Evolutionary conservation across 2,888 invertebrate genomes (phyloP).

Genomic region (Lasioglossum leucozonium): DNA sequence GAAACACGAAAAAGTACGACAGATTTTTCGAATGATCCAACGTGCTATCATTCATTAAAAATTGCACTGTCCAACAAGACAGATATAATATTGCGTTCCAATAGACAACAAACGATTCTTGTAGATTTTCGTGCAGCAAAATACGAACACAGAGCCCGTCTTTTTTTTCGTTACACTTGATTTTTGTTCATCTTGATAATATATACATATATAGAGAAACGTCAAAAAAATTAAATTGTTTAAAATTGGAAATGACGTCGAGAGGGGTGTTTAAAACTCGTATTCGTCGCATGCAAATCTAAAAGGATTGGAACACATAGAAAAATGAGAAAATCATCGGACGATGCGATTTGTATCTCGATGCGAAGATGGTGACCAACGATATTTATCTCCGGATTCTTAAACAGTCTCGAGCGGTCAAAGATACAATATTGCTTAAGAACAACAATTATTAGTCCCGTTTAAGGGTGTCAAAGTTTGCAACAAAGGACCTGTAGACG

Average conservation of each 20-base stretch:
- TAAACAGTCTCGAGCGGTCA: constrained; percentile 6
- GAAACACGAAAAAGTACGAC: constrained; percentile 15
- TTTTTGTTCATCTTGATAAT: not conserved
- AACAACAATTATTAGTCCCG: not conserved
- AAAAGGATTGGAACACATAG: not conserved
- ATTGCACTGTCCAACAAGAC: not conserved
- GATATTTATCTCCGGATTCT: not conserved
- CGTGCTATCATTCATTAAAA: not conserved
- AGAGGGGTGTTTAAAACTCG: not conserved
- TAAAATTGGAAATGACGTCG: no score
- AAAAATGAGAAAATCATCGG: not conserved
- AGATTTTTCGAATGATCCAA: not conserved
- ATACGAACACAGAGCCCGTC: not conserved
- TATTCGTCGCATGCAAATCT: not conserved
- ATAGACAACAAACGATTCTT: not conserved
- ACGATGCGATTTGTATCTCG: not conserved
- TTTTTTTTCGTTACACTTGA: not conserved
- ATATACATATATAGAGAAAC: no score
- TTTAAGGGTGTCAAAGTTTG: not conserved
- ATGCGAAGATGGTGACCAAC: not conserved
- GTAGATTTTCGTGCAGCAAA: not conserved
- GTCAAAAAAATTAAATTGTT: not conserved
- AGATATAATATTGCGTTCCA: not conserved
- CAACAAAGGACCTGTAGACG: not conserved
- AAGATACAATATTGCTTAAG: not conserved